Evolutionary conservation across 1,140 invertebrate species (phyloP), one percentile per base, ranked within the genome.

Genomic region (Varroa destructor): DNA sequence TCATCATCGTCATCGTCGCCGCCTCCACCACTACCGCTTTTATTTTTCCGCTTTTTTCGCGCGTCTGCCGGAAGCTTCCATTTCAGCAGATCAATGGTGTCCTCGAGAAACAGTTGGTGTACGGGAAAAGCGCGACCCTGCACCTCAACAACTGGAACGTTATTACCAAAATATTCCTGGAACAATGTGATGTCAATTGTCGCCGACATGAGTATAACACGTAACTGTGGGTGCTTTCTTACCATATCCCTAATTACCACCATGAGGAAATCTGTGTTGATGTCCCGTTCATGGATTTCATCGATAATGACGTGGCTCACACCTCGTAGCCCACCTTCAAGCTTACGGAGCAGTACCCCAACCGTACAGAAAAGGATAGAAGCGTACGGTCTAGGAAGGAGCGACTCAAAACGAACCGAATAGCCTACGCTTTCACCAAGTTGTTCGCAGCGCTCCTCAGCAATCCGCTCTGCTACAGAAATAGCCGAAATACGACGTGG

Each of bases 231-330:
- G 78, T 92, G 93, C 0, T 86, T 86, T 73, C 88, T 87, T 0
- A 97, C 85, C 86, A 96, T 93, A 78, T 98, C 92, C 42, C 91
- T 83, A 0, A 99, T 81, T 0, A 96, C 86, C 57, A 96, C 92
- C 81, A 99, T 84, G 5, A 97, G 86, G 77, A 98, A 98, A 79
- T 99, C 96, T 43, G 89, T 91, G 79, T 97, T 96, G 0, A 94
- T 89, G 79, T 98, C 94, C 56, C 95, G 82, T 79, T 98, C 94
- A 77, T 99, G 95, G 74, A 98, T 93, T 84, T 99, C 96, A 81
- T 99, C 96, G 43, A 97, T 88, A 58, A 93, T 88, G 0, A 93
- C 89, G 76, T 94, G 91, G 5, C 89, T 91, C 8, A 94, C 87
- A 0, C 91, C 91, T 71, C 90, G 80, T 1, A 94, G 79, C 1